Evolutionary conservation across 2,113 vertebrate species (phyloP).

Genomic region (Thinocorus orbignyianus): DNA sequence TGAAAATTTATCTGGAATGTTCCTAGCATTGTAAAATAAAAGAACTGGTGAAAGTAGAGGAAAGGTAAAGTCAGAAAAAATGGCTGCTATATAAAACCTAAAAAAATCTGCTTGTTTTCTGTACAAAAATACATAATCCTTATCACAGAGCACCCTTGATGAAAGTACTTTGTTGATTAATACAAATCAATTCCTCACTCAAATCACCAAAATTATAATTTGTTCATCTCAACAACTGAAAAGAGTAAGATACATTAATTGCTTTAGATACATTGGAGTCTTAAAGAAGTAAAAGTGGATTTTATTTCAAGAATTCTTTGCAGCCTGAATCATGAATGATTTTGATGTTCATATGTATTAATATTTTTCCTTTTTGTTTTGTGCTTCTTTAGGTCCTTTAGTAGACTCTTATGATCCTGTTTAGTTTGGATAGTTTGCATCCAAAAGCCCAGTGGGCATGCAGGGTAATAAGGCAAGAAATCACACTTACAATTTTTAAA

Average conservation of each 20-base stretch:
- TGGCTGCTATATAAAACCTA: not conserved
- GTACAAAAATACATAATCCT: not conserved
- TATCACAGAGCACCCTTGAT: not conserved
- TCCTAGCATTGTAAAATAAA: not conserved
- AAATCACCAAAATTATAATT: not conserved
- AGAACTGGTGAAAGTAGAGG: not conserved
- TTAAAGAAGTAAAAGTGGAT: not conserved
- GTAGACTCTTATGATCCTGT: not conserved
- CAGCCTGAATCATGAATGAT: not conserved
- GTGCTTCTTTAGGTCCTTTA: not conserved
- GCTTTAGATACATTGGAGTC: not conserved
- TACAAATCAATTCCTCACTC: not conserved
- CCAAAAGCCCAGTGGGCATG: fast-evolving
- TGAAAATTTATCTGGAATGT: not conserved
- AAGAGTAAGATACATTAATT: not conserved
- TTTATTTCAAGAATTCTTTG: not conserved
- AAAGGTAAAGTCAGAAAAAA: not conserved
- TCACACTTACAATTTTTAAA: not conserved
- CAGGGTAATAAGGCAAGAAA: not conserved
- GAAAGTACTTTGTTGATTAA: not conserved
- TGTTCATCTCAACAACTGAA: not conserved
- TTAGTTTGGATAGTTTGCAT: not conserved
- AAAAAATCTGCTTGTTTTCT: not conserved
- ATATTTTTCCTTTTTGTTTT: not conserved
- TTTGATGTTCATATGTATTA: not conserved